These are phyloP conservation scores for Drosophila micromelanica DNA, from an alignment of 1,140 invertebrate species.

Conservation along the genomic window DNA sequence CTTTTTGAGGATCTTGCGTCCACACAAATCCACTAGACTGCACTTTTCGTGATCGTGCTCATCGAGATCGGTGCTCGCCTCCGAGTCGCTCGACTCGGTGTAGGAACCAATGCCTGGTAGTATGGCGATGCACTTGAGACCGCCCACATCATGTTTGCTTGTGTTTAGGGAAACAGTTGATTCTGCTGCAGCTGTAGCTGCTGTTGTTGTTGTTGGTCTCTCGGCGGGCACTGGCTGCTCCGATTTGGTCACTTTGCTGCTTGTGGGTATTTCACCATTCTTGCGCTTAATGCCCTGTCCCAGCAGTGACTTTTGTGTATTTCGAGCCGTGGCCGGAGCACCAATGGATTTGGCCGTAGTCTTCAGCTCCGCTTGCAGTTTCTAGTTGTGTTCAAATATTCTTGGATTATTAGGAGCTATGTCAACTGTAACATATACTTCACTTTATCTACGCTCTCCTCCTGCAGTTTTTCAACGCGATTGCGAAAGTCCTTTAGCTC, in stretches of 20 bases:
- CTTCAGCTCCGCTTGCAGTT: conserved; percentile 72
- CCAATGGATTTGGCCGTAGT: conserved; percentile 60
- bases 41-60: conserved; percentile 71
- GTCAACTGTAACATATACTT: not conserved
- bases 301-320: conserved; percentile 73
- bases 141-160: conserved; percentile 70
- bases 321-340: conserved; percentile 31
- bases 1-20: conserved; percentile 85
- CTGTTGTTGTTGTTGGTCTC: conserved; percentile 8
- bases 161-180: conserved; percentile 36
- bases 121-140: conserved; percentile 89
- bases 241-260: conserved; percentile 52
- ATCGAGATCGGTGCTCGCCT: conserved; percentile 87
- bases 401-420: not conserved
- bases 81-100: conserved; percentile 89
- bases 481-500: conserved; percentile 93
- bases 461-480: conserved; percentile 91
- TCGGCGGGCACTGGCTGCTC: conserved; percentile 1
- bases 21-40: conserved; percentile 86
- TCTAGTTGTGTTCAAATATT: conserved; percentile 28
- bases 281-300: conserved; percentile 86
- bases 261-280: conserved; percentile 84
- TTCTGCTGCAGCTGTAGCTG: not conserved
- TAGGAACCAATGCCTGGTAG: conserved; percentile 92
- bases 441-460: conserved; percentile 89